A percentile compares a stretch with the other conserved stretches of the same genome.
phyloP scores from a whole-genome alignment of 2,797 vertebrate species.

The Danio albolineatus region DNA sequence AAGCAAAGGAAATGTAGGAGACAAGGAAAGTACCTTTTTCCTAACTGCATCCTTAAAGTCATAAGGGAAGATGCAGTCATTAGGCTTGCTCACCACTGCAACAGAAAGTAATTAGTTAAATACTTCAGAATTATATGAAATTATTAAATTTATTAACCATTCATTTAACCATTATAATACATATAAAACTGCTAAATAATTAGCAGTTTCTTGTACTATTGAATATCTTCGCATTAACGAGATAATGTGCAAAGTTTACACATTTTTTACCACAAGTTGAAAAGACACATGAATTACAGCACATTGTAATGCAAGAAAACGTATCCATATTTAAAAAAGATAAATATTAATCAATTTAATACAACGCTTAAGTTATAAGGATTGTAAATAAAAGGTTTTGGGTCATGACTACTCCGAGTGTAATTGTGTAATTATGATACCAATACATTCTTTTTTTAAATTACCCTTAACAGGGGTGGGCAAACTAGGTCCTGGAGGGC shows the following conservation, averaged over 20 bases:
- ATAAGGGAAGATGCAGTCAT: slow-evolving; percentile 93
- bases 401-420: no score
- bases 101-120: slow-evolving; percentile 54
- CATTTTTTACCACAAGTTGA: background rate
- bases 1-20: background rate
- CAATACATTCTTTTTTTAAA: no score
- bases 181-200: background rate
- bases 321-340: no score
- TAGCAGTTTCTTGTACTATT: background rate
- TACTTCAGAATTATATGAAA: no score
- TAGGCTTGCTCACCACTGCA: slow-evolving; percentile 91
- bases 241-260: background rate
- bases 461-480: no score
- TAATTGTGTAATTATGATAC: no score
- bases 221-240: background rate
- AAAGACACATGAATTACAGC: no score
- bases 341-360: no score
- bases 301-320: no score
- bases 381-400: no score
- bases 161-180: background rate
- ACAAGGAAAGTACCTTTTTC: slow-evolving; percentile 81
- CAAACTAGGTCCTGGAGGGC: no score
- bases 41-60: slow-evolving; percentile 88
- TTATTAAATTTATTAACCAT: background rate
- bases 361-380: no score